Conservation (phyloP, 2,888 invertebrate species). For the Amphimallon solstitiale region DNA sequence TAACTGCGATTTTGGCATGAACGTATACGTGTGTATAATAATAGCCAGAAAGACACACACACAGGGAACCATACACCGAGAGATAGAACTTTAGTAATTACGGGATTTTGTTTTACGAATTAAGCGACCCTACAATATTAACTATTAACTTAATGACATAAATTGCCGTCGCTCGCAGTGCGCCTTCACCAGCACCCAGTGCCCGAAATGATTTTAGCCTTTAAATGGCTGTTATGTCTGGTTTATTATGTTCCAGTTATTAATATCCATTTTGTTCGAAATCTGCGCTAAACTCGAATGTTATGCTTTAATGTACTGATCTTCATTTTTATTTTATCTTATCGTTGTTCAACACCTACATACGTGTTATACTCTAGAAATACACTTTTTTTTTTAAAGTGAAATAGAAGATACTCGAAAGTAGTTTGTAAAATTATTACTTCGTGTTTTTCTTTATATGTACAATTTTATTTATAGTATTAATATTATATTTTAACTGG, state of each 20-base stretch:
- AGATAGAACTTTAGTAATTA: conserved; percentile 19
- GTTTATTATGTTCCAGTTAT: conserved; percentile 24
- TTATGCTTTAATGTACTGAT: too few species aligned
- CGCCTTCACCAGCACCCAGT: conserved; percentile 1
- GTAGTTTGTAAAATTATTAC: too few species aligned
- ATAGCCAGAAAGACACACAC: not conserved
- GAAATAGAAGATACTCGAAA: too few species aligned
- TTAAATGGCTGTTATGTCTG: conserved; percentile 19
- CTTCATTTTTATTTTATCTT: too few species aligned
- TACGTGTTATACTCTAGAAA: too few species aligned
- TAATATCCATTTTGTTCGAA: conserved; percentile 27
- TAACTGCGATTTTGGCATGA: not conserved
- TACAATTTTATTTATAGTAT: too few species aligned
- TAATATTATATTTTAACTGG: too few species aligned
- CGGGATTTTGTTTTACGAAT: conserved; percentile 26
- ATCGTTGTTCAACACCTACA: too few species aligned
- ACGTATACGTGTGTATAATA: too few species aligned
- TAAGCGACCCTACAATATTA: conserved; percentile 25
- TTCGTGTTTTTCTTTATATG: too few species aligned
- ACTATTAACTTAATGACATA: conserved; percentile 29
- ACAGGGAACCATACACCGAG: not conserved
- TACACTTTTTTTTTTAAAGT: too few species aligned
- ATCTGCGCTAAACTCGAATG: not conserved
- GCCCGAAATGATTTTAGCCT: not conserved
- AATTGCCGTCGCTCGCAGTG: conserved; percentile 13